A percentile compares a stretch with the other conserved stretches of the same genome.
Conservation (phyloP, 2,113 vertebrate genomes). For the Strix uralensis region DNA sequence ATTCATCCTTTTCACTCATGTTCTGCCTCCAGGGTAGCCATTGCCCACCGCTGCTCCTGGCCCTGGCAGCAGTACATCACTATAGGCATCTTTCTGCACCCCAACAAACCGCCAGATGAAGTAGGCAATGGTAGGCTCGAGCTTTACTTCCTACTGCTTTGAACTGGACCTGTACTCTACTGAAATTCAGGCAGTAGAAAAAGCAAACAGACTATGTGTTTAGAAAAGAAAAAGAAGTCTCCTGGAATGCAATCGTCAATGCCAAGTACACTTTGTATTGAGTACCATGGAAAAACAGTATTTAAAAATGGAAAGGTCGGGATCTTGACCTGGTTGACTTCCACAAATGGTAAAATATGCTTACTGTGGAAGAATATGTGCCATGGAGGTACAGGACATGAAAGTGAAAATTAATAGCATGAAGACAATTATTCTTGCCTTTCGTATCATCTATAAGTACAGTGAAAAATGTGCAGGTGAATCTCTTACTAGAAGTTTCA, state of each 20-base stretch:
- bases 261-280: constrained; percentile 63
- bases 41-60: neutral
- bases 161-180: neutral
- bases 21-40: neutral
- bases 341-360: constrained; percentile 65
- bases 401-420: neutral
- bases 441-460: neutral
- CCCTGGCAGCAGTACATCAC: neutral
- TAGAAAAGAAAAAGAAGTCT: constrained; percentile 22
- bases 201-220: neutral
- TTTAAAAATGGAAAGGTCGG: constrained; percentile 44
- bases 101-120: neutral
- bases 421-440: neutral
- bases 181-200: neutral
- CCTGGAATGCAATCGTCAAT: constrained; percentile 35
- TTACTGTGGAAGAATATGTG: neutral
- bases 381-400: neutral
- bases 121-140: neutral
- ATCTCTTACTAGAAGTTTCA: neutral
- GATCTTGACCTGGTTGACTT: constrained; percentile 34
- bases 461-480: neutral
- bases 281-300: constrained; percentile 31
- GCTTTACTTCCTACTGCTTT: neutral
- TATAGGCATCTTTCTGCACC: neutral
- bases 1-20: neutral